Evolutionary conservation across 2,113 vertebrate genomes (phyloP), one percentile per base, ranked within the genome.

Genomic region (Argyrosomus japonicus): DNA sequence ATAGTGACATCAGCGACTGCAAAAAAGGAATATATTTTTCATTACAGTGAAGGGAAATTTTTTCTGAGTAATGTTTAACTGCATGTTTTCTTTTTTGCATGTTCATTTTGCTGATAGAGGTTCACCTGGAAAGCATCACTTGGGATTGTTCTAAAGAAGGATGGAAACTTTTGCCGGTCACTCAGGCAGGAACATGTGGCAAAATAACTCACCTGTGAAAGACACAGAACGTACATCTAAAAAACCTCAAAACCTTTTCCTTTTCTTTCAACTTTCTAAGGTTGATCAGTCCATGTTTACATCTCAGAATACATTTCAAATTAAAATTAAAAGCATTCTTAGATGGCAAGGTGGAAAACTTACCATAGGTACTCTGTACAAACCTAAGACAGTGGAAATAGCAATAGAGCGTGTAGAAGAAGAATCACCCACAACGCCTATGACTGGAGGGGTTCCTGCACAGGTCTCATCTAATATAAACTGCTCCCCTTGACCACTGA

Each of bases 351-450:
- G 36, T 0, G 1, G 0, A 45, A 36, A 72, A 68, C 89, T 75
- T 91, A 94, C 94, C 91, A 92, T 81, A 10, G 94, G 93, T 6
- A 95, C 68, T 53, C 77, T 86, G 77, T 92, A 95, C 73, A 93
- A 81, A 27, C 93, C 91, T 79, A 94, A 78, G 2, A 94, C 89
- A 74, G 80, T 77, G 21, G 93, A 93, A 29, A 93, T 92, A 43
- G 93, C 89, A 53, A 95, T 93, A 51, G 90, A 89, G 29, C 88
- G 75, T 29, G 92, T 92, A 3, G 94, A 94, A 4, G 83, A 89
- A 17, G 92, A 79, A 71, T 94, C 93, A 32, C 94, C 94, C 17
- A 95, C 91, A 54, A 95, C 91, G 6, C 87, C 94, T 9, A 93
- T 40, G 27, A 94, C 88, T 2, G 91, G 91, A 13, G 94, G 89